Evolutionary conservation across 2,888 invertebrate genomes (phyloP).

Genomic region (Zaprionus obscuricornis): DNA sequence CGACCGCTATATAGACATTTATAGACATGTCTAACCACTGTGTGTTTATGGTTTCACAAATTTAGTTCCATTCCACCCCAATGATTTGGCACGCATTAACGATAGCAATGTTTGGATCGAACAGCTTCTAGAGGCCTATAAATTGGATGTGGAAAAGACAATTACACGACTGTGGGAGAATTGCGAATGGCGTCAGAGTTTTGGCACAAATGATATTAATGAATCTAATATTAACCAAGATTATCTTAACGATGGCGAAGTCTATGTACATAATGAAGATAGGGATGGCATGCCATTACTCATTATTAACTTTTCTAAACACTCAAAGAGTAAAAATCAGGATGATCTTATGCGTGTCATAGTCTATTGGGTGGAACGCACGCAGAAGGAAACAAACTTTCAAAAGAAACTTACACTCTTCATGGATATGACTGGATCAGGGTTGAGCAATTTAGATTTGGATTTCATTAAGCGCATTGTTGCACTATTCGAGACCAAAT

Average conservation of each 20-base stretch:
- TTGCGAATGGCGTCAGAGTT: constrained; percentile 91
- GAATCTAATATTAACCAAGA: constrained; percentile 88
- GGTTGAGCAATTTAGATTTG: constrained; percentile 95
- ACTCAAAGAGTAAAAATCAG: constrained; percentile 90
- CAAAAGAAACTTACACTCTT: constrained; percentile 92
- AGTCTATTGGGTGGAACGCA: constrained; percentile 88
- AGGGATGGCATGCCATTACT: constrained; percentile 91
- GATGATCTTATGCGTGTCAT: constrained; percentile 91
- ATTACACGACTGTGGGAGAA: constrained; percentile 91
- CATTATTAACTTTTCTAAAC: constrained; percentile 91
- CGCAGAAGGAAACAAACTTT: constrained; percentile 87
- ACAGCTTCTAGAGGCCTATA: constrained; percentile 89
- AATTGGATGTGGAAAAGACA: constrained; percentile 88
- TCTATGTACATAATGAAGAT: constrained; percentile 91
- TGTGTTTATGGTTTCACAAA: no score
- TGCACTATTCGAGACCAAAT: constrained; percentile 93
- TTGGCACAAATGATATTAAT: constrained; percentile 89
- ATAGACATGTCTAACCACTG: no score
- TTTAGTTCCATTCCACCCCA: constrained; percentile 85
- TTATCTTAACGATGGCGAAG: constrained; percentile 89
- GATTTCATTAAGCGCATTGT: constrained; percentile 95
- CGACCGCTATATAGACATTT: no score
- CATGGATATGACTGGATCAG: constrained; percentile 95
- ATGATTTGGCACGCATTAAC: constrained; percentile 89
- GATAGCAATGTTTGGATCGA: constrained; percentile 88